Evolutionary conservation across 2,797 vertebrate genomes (phyloP).

Genomic region (Centropyge bicolor): DNA sequence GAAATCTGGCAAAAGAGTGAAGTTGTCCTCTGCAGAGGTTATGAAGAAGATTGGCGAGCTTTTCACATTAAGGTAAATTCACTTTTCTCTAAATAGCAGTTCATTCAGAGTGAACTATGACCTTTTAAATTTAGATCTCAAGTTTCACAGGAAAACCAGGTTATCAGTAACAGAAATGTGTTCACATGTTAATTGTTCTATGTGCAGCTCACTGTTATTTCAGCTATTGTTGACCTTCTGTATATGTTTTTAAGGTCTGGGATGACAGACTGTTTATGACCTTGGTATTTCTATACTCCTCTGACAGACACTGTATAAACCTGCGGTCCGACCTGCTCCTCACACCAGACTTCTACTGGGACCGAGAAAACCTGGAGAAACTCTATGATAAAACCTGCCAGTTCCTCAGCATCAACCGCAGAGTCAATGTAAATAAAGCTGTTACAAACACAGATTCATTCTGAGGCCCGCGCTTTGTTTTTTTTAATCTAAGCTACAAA

Average conservation of each 20-base stretch:
- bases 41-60: constrained; percentile 99
- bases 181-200: background rate
- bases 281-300: constrained; percentile 2
- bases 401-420: constrained; percentile 96
- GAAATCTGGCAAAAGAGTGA: constrained; percentile 92
- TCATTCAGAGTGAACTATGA: background rate
- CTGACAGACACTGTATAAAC: constrained; percentile 93
- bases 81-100: constrained; percentile 21
- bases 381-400: constrained; percentile 98
- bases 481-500: background rate
- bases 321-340: constrained; percentile 97
- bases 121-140: constrained; percentile 13
- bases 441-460: background rate
- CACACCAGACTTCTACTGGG: constrained; percentile 99
- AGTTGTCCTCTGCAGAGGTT: constrained; percentile 95
- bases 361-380: constrained; percentile 95
- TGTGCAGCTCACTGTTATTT: background rate
- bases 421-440: constrained; percentile 90
- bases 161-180: background rate
- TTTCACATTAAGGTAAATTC: constrained; percentile 91
- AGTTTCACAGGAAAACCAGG: constrained; percentile 9
- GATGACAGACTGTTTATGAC: background rate
- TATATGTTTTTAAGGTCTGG: background rate
- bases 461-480: background rate
- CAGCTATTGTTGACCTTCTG: background rate